These are phyloP conservation scores for Batillaria attramentaria DNA, from an alignment of 1,140 invertebrate species.

Conservation along the genomic window DNA sequence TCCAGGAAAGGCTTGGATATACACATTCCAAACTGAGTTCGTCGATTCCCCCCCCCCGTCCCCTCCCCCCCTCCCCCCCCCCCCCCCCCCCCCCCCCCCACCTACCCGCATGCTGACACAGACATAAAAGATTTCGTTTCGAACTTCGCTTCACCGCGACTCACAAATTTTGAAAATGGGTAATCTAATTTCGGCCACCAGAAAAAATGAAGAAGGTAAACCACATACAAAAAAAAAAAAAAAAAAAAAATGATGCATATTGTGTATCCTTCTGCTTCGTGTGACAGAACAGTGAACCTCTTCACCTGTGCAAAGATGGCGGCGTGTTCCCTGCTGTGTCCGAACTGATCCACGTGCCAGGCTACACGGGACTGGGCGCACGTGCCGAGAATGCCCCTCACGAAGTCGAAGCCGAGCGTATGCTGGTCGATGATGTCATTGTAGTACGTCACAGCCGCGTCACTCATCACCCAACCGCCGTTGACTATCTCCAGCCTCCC, in stretches of 20 bases:
- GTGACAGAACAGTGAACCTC: neutral
- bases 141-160: neutral
- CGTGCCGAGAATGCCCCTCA: slow-evolving; percentile 84
- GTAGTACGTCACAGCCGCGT: slow-evolving; percentile 93
- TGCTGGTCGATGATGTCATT: slow-evolving; percentile 95
- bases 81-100: no score
- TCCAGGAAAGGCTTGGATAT: no score
- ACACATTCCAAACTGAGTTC: no score
- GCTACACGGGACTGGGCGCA: slow-evolving; percentile 82
- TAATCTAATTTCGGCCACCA: neutral
- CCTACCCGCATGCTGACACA: no score
- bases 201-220: neutral
- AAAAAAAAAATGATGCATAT: neutral
- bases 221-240: no score
- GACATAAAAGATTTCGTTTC: no score
- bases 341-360: slow-evolving; percentile 96
- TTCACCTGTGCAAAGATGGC: slow-evolving; percentile 78
- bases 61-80: no score
- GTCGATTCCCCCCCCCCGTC: no score
- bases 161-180: neutral
- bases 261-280: neutral
- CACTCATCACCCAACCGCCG: slow-evolving; percentile 93
- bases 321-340: slow-evolving; percentile 89
- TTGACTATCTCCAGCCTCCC: slow-evolving; percentile 85
- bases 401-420: slow-evolving; percentile 76